Conservation (phyloP, 1,140 invertebrate species). For the Zeugodacus cucurbitae region DNA sequence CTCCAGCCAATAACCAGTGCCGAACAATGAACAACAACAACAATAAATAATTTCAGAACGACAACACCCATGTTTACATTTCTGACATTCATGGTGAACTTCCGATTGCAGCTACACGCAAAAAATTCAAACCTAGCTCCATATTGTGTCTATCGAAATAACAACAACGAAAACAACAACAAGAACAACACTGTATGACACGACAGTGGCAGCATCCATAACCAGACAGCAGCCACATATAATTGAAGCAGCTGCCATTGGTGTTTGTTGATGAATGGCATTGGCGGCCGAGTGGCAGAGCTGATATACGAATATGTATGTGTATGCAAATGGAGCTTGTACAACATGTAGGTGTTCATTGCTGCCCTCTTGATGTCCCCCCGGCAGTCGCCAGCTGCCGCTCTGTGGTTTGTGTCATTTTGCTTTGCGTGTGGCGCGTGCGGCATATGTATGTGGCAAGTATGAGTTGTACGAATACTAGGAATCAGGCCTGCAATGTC, state of each 20-base stretch:
- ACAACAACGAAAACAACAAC: neutral
- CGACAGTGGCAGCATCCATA: neutral
- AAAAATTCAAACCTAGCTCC: too few relatives aligned
- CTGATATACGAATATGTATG: neutral
- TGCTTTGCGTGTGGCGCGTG: constrained; percentile 1
- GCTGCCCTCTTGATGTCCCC: neutral
- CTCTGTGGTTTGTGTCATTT: neutral
- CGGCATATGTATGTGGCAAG: neutral
- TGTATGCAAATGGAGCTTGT: neutral
- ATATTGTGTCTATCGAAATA: neutral
- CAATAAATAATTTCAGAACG: neutral
- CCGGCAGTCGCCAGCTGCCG: neutral
- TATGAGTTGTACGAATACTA: neutral
- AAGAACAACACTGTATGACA: neutral
- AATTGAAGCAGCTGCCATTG: neutral
- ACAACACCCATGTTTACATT: neutral
- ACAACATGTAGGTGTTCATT: neutral
- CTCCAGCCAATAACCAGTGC: too few relatives aligned
- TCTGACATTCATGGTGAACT: constrained; percentile 30
- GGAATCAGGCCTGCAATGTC: neutral
- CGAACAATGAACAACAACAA: neutral
- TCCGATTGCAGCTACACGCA: neutral
- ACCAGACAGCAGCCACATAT: neutral
- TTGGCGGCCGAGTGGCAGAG: neutral
- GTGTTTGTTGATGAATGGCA: neutral